A percentile compares a stretch with the other conserved stretches of the same genome.
Conservation (phyloP, 2,797 vertebrate genomes). For the Myiotriccus ornatus region DNA sequence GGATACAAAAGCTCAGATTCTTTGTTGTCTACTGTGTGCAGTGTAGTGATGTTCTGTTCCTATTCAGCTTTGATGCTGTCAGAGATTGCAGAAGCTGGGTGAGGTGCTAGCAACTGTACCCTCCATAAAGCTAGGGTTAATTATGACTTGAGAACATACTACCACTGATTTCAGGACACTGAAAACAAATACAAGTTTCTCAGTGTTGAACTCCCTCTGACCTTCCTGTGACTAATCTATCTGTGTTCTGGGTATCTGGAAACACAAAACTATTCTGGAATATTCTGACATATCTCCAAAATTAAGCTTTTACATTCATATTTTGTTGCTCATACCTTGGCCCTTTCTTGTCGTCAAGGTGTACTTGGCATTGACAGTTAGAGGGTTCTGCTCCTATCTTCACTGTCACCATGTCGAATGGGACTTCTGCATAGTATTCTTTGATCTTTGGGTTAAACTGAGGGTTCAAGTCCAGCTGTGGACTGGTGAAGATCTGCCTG, state of each 20-base stretch:
- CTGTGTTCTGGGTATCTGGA: not conserved
- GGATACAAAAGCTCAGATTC: not conserved
- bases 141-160: not conserved
- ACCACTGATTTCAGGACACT: not conserved
- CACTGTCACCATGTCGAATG: slow-evolving; percentile 87
- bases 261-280: not conserved
- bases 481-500: slow-evolving; percentile 86
- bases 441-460: slow-evolving; percentile 85
- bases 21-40: not conserved
- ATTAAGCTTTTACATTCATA: not conserved
- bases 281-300: not conserved
- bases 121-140: not conserved
- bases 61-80: not conserved
- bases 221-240: not conserved
- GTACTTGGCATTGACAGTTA: slow-evolving; percentile 79
- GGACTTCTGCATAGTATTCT: slow-evolving; percentile 88
- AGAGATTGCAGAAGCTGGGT: not conserved
- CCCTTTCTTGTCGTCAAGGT: slow-evolving; percentile 84
- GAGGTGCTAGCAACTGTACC: not conserved
- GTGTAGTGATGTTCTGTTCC: not conserved
- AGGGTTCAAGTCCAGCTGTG: slow-evolving; percentile 84
- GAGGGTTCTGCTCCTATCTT: slow-evolving; percentile 83
- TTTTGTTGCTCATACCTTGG: slow-evolving; percentile 79
- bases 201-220: not conserved
- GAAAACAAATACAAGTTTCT: not conserved